Base-by-base conservation (phyloP, 2,113 vertebrate genomes). In the Oreochromis tanganicae region DNA sequence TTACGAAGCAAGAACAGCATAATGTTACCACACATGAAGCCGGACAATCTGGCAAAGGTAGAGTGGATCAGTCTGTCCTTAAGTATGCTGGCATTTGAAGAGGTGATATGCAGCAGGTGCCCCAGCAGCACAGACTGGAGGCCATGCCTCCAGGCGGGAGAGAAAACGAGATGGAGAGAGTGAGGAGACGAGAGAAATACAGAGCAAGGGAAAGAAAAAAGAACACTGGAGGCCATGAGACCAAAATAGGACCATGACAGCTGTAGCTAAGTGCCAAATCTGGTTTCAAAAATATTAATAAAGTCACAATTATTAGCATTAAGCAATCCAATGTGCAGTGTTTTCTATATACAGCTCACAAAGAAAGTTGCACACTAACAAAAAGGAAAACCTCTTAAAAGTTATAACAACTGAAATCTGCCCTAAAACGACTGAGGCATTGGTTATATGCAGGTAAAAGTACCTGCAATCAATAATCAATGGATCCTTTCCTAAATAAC, bases 401-500 rank as follows among this genome's bases (percentile, higher is more conserved):
- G 68, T 38, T 41, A 21, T 12, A 56, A n/a, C 78, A 71, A 89
- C 56, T 41, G 87, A 21, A 73, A 89, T 91, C 75, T 61, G n/a
- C 41, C 56, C 80, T 56, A 79, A 66, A 88, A 75, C 17, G 48
- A 80, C 46, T 56, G 36, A 52, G 46, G 56, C 84, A 84, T 85
- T 66, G 54, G 85, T 73, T 75, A 68, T 78, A 87, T 43, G 79
- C 81, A 83, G 73, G 86, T 80, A 13, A 73, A 82, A 87, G 17
- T 80, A 83, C 86, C 85, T 93, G 81, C 83, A 82, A 95, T 96
- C 94, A 96, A 96, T 96, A 96, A 96, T 95, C 95, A 94, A 95
- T 95, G 90, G 80, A 78, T 81, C 82, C 54, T 86, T 88, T 85
- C 13, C 59, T 96, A 87, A 95, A 96, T 96, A 95, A 95, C 83